phyloP scores from a whole-genome alignment of 2,797 vertebrate species.

The Atherinosoma microstoma region DNA sequence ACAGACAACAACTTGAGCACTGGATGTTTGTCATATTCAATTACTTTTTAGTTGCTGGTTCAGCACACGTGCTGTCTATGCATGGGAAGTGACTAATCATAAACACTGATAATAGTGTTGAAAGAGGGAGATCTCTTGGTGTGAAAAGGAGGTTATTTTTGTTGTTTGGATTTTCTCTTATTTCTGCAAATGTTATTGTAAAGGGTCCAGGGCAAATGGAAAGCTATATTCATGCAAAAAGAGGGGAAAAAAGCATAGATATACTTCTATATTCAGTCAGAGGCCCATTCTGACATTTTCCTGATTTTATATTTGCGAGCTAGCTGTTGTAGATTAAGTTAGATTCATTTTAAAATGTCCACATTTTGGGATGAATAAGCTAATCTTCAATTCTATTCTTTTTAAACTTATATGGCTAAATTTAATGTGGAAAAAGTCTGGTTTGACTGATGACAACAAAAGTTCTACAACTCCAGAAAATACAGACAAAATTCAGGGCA shows the following conservation, averaged over 20 bases:
- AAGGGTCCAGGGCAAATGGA: background rate
- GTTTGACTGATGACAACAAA: background rate
- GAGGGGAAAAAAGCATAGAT: background rate
- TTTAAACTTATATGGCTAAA: too few relatives aligned
- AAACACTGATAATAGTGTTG: background rate
- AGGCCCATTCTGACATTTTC: background rate
- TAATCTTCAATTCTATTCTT: too few relatives aligned
- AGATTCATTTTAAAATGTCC: too few relatives aligned
- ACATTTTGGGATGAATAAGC: too few relatives aligned
- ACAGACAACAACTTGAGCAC: background rate
- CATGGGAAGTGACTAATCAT: slow-evolving; percentile 3
- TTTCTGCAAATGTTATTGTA: background rate
- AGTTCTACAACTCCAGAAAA: background rate
- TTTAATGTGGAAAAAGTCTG: background rate
- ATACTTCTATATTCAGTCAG: background rate
- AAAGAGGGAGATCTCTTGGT: background rate
- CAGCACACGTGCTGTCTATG: background rate
- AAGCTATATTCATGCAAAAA: background rate
- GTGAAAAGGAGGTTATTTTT: background rate
- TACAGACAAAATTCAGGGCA: background rate
- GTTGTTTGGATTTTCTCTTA: background rate
- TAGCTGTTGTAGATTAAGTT: too few relatives aligned
- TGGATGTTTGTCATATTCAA: background rate
- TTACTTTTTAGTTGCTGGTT: background rate
- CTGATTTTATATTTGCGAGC: too few relatives aligned